phyloP scores from a whole-genome alignment of 2,888 invertebrate species.

The Acholoe squamosa region DNA sequence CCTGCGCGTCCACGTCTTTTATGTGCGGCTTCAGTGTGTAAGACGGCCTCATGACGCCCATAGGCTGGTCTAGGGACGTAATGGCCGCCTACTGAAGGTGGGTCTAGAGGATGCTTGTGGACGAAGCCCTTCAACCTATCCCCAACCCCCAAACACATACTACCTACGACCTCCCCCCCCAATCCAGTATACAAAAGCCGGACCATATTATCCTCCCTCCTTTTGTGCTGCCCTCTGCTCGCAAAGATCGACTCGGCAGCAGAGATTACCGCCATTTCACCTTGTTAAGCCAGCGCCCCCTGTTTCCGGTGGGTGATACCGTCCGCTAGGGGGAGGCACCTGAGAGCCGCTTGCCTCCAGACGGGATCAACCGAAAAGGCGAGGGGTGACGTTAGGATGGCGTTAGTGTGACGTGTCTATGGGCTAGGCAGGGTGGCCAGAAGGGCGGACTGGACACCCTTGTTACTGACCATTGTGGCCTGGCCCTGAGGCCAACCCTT shows the following conservation, averaged over 20 bases:
- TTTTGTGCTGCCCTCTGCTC: neutral
- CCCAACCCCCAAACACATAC: constrained; percentile 16
- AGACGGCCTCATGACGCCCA: neutral
- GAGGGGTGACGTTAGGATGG: neutral
- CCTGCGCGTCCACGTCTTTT: neutral
- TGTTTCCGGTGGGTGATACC: constrained; percentile 48
- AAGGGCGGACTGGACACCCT: constrained; percentile 6
- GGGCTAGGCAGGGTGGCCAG: neutral
- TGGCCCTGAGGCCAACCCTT: neutral
- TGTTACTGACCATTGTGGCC: constrained; percentile 58
- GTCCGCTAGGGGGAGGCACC: neutral
- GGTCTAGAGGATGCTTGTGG: neutral
- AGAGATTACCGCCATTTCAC: constrained; percentile 48
- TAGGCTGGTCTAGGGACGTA: neutral
- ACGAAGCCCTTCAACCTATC: neutral
- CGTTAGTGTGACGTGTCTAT: neutral
- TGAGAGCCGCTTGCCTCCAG: neutral
- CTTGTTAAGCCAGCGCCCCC: constrained; percentile 46
- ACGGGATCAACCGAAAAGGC: neutral
- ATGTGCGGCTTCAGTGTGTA: constrained; percentile 27
- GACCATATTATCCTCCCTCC: neutral
- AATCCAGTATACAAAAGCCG: neutral
- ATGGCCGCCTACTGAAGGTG: neutral
- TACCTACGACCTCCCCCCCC: neutral
- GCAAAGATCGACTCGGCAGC: neutral